Percentiles rank a stretch among this genome's conserved stretches.
Conservation (phyloP, 2,113 vertebrate species). For the Rhinogobius similis region DNA sequence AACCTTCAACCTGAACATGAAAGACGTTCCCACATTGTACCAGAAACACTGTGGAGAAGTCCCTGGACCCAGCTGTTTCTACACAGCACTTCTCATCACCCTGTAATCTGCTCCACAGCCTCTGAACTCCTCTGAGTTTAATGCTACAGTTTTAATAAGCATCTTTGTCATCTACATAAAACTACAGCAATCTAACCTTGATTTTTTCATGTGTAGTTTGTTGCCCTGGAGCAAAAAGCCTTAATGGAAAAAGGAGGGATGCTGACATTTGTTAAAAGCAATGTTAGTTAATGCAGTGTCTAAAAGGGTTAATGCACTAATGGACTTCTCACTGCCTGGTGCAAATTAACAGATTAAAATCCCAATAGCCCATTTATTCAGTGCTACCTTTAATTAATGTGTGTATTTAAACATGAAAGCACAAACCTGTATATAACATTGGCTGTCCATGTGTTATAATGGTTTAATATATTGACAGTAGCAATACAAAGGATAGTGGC, state of each 20-base stretch:
- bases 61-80: conserved; percentile 73
- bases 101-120: conserved; percentile 71
- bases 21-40: conserved; percentile 70
- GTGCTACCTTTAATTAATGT: background rate
- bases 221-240: conserved; percentile 1
- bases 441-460: too few species aligned
- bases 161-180: conserved; percentile 11
- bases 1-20: conserved; percentile 74
- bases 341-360: conserved; percentile 21
- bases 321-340: conserved; percentile 7
- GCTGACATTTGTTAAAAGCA: conserved; percentile 20
- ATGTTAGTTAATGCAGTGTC: conserved; percentile 30
- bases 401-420: background rate
- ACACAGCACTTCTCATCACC: conserved; percentile 58
- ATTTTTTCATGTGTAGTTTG: conserved; percentile 7
- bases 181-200: conserved; percentile 15
- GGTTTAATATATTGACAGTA: too few species aligned
- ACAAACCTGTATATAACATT: too few species aligned
- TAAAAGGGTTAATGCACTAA: conserved; percentile 49
- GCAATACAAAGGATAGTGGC: background rate
- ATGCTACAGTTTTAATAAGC: conserved; percentile 34
- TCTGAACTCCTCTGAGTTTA: conserved; percentile 55
- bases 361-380: conserved; percentile 3
- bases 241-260: conserved; percentile 37
- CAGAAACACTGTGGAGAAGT: conserved; percentile 28